Evolutionary conservation across 2,888 invertebrate species (phyloP).

Genomic region (Ophion costatus): DNA sequence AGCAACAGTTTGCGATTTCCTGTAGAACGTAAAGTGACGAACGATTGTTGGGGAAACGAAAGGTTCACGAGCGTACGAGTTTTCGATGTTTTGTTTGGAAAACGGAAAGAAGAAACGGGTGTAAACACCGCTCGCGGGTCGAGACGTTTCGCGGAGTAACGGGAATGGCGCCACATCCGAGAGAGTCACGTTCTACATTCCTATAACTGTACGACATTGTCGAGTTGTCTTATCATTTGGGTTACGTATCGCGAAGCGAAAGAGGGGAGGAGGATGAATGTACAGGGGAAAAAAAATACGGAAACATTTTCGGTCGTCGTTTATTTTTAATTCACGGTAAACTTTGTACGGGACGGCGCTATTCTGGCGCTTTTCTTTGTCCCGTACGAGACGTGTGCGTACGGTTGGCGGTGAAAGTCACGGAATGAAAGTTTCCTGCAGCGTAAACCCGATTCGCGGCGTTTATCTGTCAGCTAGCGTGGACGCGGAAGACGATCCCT

Average conservation of each 20-base stretch:
- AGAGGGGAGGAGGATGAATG: background rate
- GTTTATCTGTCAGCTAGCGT: slow-evolving; percentile 21
- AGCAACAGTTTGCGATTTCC: background rate
- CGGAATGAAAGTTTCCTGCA: slow-evolving; percentile 56
- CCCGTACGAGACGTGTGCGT: background rate
- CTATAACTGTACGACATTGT: background rate
- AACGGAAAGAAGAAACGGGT: background rate
- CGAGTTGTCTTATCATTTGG: background rate
- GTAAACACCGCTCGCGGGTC: background rate
- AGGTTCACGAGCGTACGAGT: background rate
- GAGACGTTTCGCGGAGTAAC: slow-evolving; percentile 14
- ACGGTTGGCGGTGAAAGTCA: slow-evolving; percentile 50
- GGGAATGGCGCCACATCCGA: slow-evolving; percentile 4
- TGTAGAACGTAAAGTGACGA: background rate
- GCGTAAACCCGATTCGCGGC: slow-evolving; percentile 36
- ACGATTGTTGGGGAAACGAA: background rate
- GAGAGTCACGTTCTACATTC: background rate
- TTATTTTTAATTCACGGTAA: background rate
- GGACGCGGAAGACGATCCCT: slow-evolving; percentile 5
- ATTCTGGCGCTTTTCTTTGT: slow-evolving; percentile 23
- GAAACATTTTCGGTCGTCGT: background rate
- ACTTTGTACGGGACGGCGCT: background rate
- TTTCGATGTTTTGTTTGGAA: background rate
- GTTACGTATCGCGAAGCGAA: background rate
- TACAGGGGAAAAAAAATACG: background rate